These are phyloP conservation scores for Linnaemya tessellans DNA, from an alignment of 2,888 invertebrate genomes.

Conservation along the genomic window DNA sequence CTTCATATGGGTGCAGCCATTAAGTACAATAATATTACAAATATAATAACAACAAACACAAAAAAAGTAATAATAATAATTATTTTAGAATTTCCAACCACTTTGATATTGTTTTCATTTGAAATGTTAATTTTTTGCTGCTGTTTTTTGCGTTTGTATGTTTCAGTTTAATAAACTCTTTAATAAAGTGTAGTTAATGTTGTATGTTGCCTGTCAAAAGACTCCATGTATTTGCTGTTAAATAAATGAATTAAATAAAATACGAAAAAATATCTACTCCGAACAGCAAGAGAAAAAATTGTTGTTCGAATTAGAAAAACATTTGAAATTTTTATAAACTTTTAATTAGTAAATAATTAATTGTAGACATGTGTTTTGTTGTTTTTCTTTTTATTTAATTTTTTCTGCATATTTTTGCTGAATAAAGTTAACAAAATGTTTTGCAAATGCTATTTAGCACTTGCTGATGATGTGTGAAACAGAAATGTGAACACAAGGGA, in stretches of 20 bases:
- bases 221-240: slow-evolving; percentile 24
- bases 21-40: slow-evolving; percentile 47
- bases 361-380: slow-evolving; percentile 62
- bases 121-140: slow-evolving; percentile 11
- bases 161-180: slow-evolving; percentile 50
- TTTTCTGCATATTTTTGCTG: not conserved
- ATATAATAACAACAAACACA: slow-evolving; percentile 18
- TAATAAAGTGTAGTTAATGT: slow-evolving; percentile 50
- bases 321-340: slow-evolving; percentile 57
- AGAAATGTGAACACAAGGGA: not conserved
- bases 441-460: not conserved
- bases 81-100: slow-evolving; percentile 53
- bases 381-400: not conserved
- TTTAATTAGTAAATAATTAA: slow-evolving; percentile 71
- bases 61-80: slow-evolving; percentile 10
- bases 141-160: not conserved
- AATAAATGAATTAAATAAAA: slow-evolving; percentile 48
- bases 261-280: slow-evolving; percentile 5
- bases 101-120: slow-evolving; percentile 12
- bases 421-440: slow-evolving; percentile 41
- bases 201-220: slow-evolving; percentile 55
- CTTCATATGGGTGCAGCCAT: slow-evolving; percentile 68
- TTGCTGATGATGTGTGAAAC: not conserved
- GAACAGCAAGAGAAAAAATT: slow-evolving; percentile 18
- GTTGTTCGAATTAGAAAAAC: slow-evolving; percentile 11